Evolutionary conservation across 1,140 invertebrate species (phyloP), one percentile per base, ranked within the genome.

Genomic region (Drosophila mayri): DNA sequence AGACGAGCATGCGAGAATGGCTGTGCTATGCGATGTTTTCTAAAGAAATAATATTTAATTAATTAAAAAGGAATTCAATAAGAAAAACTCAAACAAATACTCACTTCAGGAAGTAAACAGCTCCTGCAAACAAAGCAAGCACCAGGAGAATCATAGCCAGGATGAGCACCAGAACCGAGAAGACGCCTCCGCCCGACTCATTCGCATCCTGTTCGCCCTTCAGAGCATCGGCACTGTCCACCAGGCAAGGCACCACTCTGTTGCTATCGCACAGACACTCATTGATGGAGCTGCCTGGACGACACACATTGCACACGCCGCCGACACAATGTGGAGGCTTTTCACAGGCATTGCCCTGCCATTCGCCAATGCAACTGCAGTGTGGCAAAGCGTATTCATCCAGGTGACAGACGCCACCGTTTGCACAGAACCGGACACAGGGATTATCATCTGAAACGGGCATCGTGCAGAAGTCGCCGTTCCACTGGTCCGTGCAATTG

Each of bases 1-100:
- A 97, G 95, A 16, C 96, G 94, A 35, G 96, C 95, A 93, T 97
- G 97, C 72, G 95, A 95, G 92, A 97, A 97, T 35, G 95, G 94
- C 77, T 94, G 93, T 28, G 94, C 94, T 79, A 94, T 96, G 92
- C 65, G 86, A 90, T 79, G 91, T 87, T 91, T 90, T 63, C 91
- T 92, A 54, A 38, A 11, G 5, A 6, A 38, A 10, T 76, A 35
- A 50, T 72, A 41, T 41, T 18, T 72, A 78, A 30, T n/a, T n/a
- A 4, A 60, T 5, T 18, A 35, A 37, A 65, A 25, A 63, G 30
- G 12, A 40, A 3, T 0, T 40, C 0, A 4, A 46, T 44, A 16
- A 1, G 2, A 20, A 3, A 8, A 1, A 2, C 1, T 1, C 5
- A 9, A 14, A 43, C 11, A 3, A 18, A 2, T 16, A 92, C 79